Evolutionary conservation across 2,888 invertebrate genomes (phyloP).

Genomic region (Ormia ochracea): DNA sequence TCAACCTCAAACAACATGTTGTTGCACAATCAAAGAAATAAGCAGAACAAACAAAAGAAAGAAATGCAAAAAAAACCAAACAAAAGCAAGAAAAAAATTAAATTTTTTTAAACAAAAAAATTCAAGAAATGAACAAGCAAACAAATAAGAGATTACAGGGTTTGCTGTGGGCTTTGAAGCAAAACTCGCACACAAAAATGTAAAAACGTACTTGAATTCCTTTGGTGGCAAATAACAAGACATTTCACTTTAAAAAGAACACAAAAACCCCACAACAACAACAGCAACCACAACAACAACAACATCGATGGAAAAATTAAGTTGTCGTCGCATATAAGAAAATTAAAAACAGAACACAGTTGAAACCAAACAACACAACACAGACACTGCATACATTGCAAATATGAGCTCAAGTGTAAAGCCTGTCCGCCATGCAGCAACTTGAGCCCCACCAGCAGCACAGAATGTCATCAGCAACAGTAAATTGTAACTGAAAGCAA

Average conservation of each 20-base stretch:
- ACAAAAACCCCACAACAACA: too few species aligned
- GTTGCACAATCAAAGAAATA: constrained; percentile 24
- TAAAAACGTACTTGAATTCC: constrained; percentile 50
- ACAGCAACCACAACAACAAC: constrained; percentile 7
- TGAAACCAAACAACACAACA: constrained; percentile 59
- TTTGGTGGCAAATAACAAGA: constrained; percentile 55
- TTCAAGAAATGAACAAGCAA: constrained; percentile 28
- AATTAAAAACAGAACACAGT: constrained; percentile 60
- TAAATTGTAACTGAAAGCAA: neutral
- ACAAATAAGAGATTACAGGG: constrained; percentile 5
- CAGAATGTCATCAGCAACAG: constrained; percentile 21
- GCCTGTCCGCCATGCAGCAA: constrained; percentile 45
- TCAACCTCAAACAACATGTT: constrained; percentile 46
- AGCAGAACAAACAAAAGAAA: constrained; percentile 22
- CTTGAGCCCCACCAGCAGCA: constrained; percentile 44
- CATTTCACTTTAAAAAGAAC: constrained; percentile 56
- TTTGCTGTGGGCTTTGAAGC: neutral
- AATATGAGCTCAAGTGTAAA: constrained; percentile 63
- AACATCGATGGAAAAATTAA: constrained; percentile 1
- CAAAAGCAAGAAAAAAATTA: too few species aligned
- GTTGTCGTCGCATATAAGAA: constrained; percentile 34
- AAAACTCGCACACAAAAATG: neutral
- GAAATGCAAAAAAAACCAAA: constrained; percentile 15
- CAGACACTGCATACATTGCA: constrained; percentile 59
- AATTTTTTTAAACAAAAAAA: constrained; percentile 8